Conservation (phyloP, 2,888 invertebrate genomes). For the Pecten maximus region DNA sequence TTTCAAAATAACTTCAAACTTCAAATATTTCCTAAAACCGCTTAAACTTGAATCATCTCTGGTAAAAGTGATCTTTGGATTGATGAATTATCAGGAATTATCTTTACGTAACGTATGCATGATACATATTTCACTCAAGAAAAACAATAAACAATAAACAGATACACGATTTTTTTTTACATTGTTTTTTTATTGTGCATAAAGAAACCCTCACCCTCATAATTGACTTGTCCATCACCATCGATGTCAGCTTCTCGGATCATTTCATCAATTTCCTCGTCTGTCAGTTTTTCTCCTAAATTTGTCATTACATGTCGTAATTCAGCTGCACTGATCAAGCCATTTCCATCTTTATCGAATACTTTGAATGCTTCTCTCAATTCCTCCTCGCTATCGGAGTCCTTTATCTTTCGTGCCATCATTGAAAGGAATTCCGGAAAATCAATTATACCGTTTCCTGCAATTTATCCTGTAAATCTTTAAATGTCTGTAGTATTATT, state of each 20-base stretch:
- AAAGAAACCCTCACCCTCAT: neutral
- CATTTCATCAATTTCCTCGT: conserved; percentile 5
- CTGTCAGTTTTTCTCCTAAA: conserved; percentile 23
- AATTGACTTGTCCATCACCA: conserved; percentile 26
- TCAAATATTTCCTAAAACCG: no score
- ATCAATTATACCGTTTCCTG: neutral
- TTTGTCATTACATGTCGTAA: conserved; percentile 8
- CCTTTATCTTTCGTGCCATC: neutral
- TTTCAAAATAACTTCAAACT: no score
- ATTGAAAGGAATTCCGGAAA: neutral
- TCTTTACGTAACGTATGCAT: no score
- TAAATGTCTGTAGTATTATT: no score
- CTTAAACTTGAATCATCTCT: no score
- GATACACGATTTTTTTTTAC: no score
- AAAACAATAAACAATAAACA: no score
- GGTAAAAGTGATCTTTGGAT: no score
- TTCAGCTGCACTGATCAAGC: conserved; percentile 14
- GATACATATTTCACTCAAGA: no score
- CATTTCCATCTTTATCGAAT: neutral
- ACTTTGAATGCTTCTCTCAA: neutral
- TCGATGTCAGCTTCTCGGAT: conserved; percentile 4
- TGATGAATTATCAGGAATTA: no score
- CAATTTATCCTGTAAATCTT: no score
- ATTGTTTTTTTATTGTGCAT: no score
- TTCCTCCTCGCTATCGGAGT: neutral